Base-by-base conservation (phyloP, 2,113 vertebrate species). In the Mionectes macconnelli region DNA sequence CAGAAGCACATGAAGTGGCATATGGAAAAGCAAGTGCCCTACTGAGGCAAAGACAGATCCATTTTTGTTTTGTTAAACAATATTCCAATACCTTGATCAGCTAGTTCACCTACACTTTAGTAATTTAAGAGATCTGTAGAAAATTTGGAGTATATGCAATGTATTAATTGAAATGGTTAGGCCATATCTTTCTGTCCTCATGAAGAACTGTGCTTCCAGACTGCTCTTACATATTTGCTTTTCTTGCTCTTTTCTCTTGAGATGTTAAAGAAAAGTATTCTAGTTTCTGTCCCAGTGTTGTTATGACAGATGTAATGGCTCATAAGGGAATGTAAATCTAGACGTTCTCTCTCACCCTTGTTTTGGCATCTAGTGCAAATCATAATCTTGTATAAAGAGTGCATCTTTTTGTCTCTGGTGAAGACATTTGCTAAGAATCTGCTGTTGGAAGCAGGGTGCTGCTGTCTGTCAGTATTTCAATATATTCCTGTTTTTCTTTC, bases 11-110 rank as follows among this genome's bases (percentile, higher is more conserved):
- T 68, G 67, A 94, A 82, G 20, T 15, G 23, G 82, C 97, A 97
- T 97, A 97, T 97, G 97, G 96, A 97, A 95, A 96, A 97, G 63
- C 69, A 91, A 96, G 49, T 94, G 76, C 49, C 91, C 82, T 95
- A 79, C 84, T 63, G 83, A 57, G 82, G 67, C 70, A n/a, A 95
- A 95, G 94, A 86, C 55, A 92, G 93, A 96, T 91, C 57, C 20
- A 8, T 78, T 86, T 76, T 77, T 92, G 14, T 59, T 82, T 62
- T 85, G 45, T 89, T 85, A 45, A 45, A 49, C 72, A 21, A 19
- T 94, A 87, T 68, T 76, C 28, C 76, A 62, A 60, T 67, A 30
- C 19, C 84, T 88, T 77, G 25, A 96, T 88, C 73, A 52, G 67
- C 8, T 24, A 80, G 16, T 63, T 94, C 68, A 55, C 50, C 28